These are phyloP conservation scores for Stichodactyla helianthus DNA, from an alignment of 64 coral and sea anemone species.

Conservation along the genomic window DNA sequence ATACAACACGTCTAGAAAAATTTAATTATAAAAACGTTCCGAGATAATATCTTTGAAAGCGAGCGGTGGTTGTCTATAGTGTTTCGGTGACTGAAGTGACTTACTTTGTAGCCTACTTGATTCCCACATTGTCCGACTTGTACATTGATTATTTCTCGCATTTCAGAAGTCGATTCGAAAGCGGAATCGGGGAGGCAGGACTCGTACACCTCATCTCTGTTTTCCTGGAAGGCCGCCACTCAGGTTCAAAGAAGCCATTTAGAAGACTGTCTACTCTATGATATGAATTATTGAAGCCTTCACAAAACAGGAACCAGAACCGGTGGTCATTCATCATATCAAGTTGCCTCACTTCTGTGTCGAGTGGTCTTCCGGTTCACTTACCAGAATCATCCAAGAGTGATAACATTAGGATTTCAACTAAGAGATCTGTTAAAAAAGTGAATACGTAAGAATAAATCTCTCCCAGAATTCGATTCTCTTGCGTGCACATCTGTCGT, in stretches of 20 bases:
- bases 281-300: constrained; percentile 51
- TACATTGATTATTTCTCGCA: constrained; percentile 94
- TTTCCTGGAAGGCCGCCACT: constrained; percentile 3
- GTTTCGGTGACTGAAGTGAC: constrained; percentile 3
- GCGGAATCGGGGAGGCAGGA: neutral
- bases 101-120: constrained; percentile 93
- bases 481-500: no score
- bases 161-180: constrained; percentile 27
- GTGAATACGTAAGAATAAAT: no score
- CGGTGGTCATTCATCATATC: constrained; percentile 17
- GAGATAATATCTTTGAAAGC: neutral
- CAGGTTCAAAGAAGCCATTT: constrained; percentile 17
- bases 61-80: constrained; percentile 3
- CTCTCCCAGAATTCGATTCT: no score
- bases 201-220: constrained; percentile 3
- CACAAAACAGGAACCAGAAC: constrained; percentile 66
- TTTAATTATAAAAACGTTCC: constrained; percentile 36
- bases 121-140: constrained; percentile 97
- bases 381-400: neutral
- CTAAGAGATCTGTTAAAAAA: neutral
- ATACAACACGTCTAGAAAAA: constrained; percentile 24
- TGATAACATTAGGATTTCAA: neutral
- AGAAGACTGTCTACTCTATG: constrained; percentile 14
- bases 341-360: constrained; percentile 38
- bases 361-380: constrained; percentile 28